Base-by-base conservation (phyloP, 2,888 invertebrate genomes). In the Drosophila heteroneura region DNA sequence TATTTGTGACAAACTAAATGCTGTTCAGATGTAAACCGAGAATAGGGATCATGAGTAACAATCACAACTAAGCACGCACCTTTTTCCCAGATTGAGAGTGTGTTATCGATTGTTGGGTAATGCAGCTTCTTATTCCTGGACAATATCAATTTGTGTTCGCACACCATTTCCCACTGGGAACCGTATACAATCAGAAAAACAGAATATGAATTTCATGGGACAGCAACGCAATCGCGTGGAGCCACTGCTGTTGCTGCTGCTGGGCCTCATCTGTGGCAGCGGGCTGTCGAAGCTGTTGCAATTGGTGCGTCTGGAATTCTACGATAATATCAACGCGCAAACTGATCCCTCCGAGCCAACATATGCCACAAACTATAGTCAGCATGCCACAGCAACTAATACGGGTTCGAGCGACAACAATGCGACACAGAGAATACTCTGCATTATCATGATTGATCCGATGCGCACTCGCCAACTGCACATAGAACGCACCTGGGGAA, bases 361-460 rank as follows among this genome's bases (percentile, higher is more conserved):
- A 7, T 28, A 47, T 22, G 32, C 16, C 22, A 26, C 26, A n/a
- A 49, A 28, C 9, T 28, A n/a, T 14, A 33, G 41, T 14, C 41
- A 26, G 39, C 33, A 44, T n/a, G 28, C 12, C 0, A 5, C 56
- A 22, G 19, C 56, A 19, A 49, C 70, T 19, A 37, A 32, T n/a
- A 9, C 26, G 19, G 7, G 10, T 7, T 14, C 7, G 22, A 28
- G 5, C 0, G 19, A 53, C 9, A 10, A n/a, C 0, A 44, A 19
- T 5, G 0, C n/a, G 26, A 51, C 30, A 0, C 58, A 33, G 37
- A 95, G 97, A 62, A 96, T 99, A 73, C 94, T 99, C 3, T 99
- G 99, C 93, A 99, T 99, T 98, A 95, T 99, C 44, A 97, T 99
- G 97, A 99, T 99, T 0, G 96, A 96, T 70, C 98, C 99, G 0